Evolutionary conservation across 2,888 invertebrate species (phyloP).

Genomic region (Callyntrura sp.): DNA sequence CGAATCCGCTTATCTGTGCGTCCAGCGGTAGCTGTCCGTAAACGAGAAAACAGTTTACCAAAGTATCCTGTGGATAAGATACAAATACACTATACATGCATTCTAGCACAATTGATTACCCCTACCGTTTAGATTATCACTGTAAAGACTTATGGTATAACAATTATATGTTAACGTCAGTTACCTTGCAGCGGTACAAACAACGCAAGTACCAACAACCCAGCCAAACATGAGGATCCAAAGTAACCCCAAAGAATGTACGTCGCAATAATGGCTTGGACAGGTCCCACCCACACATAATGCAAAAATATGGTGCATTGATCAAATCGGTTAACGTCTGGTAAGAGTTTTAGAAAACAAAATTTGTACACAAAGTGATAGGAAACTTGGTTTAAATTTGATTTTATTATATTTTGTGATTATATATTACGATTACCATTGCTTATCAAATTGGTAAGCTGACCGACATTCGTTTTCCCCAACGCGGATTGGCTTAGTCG

Average conservation of each 20-base stretch:
- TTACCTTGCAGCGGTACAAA: conserved; percentile 94
- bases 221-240: conserved; percentile 90
- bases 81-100: no score
- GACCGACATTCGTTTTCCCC: conserved; percentile 95
- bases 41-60: conserved; percentile 86
- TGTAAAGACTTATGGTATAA: no score
- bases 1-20: conserved; percentile 96
- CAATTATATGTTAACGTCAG: no score
- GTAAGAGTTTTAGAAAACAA: no score
- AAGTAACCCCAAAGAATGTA: conserved; percentile 92
- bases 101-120: no score
- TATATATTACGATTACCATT: conserved; percentile 90
- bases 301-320: conserved; percentile 95
- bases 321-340: conserved; percentile 97
- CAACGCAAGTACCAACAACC: conserved; percentile 91
- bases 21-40: conserved; percentile 92
- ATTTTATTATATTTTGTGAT: no score
- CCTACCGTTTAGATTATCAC: no score
- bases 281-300: conserved; percentile 96
- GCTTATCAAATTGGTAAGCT: conserved; percentile 96
- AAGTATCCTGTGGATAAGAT: conserved; percentile 85
- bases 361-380: no score
- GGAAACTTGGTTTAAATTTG: no score
- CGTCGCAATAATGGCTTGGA: conserved; percentile 92
- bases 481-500: conserved; percentile 92